phyloP scores from a whole-genome alignment of 2,113 vertebrate genomes.

The Thunnus maccoyii region DNA sequence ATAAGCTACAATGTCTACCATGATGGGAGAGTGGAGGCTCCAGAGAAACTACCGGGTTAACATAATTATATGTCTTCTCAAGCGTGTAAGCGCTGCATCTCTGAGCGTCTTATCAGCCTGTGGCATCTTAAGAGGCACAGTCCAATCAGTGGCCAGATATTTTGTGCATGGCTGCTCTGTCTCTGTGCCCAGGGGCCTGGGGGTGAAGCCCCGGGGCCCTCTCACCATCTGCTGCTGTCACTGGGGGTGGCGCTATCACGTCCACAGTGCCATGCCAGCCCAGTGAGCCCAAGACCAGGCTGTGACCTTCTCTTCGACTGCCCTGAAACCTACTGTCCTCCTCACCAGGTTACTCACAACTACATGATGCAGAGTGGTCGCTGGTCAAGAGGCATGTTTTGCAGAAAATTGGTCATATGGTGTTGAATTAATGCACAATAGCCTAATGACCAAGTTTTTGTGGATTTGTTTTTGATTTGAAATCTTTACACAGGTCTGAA shows the following conservation, averaged over 20 bases:
- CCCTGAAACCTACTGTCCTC: slow-evolving; percentile 12
- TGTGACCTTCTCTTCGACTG: background rate
- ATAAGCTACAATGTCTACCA: slow-evolving; percentile 2
- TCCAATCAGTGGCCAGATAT: slow-evolving; percentile 67
- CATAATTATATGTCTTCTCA: slow-evolving; percentile 57
- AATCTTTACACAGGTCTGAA: background rate
- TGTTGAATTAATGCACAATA: background rate
- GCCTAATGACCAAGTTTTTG: background rate
- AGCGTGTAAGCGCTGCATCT: slow-evolving; percentile 59
- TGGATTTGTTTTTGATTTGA: background rate
- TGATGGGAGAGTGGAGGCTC: slow-evolving; percentile 2
- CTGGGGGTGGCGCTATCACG: slow-evolving; percentile 52
- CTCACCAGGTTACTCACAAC: slow-evolving; percentile 29
- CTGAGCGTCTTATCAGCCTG: slow-evolving; percentile 55
- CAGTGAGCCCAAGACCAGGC: slow-evolving; percentile 28
- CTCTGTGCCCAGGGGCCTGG: slow-evolving; percentile 48
- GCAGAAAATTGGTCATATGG: background rate
- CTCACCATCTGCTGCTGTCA: slow-evolving; percentile 78
- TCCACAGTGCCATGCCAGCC: slow-evolving; percentile 42
- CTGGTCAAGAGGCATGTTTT: background rate
- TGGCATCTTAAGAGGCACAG: slow-evolving; percentile 44
- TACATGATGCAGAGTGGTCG: slow-evolving; percentile 15
- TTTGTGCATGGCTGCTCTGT: slow-evolving; percentile 73
- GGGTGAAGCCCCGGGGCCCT: slow-evolving; percentile 43
- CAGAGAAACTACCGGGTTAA: slow-evolving; percentile 42